Base-by-base conservation (phyloP, 2,888 invertebrate species). In the Ethmia dodecea region DNA sequence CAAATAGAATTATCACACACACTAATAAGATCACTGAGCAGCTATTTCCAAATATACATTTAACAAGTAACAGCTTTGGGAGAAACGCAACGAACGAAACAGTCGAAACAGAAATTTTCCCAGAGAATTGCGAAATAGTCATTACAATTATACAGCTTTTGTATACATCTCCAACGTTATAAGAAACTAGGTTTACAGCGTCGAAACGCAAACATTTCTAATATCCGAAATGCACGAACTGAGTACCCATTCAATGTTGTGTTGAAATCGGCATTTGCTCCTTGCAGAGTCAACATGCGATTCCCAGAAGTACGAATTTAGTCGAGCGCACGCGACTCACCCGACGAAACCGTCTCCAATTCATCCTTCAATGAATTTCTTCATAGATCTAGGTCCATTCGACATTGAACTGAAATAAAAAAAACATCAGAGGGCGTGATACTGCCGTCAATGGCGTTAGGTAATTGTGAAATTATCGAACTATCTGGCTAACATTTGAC, bases 371-470 rank as follows among this genome's bases (percentile, higher is more conserved):
- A 65, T 60, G 55, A 71, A 76, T 79, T 79, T 75, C 78, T 75
- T 74, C 69, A 80, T 69, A 69, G 59, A 55, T 61, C 51, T 52
- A 51, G 56, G 59, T 67, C 49, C 52, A 53, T 65, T 57, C 74
- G 77, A 78, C 83, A 81, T 81, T 83, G 81, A 74, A 78, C 78
- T 70, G 66, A 78, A 78, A 78, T 71, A 69, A 70, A 70, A 64
- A 52, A 54, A 67, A 77, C 80, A 81, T 81, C 78, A 64, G 59
- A 70, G 72, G 66, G 70, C 69, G 63, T 60, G 57, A 67, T 70
- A 61, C 55, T 56, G 64, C 67, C 61, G 67, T 67, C 59, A 55
- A 55, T 60, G 47, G 49, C 48, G 40, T 47, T 44, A 44, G 40
- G 32, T 37, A 36, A 42, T 79, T 78, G 74, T 72, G 78, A 70